Evolutionary conservation across 1,140 invertebrate genomes (phyloP).

Genomic region (Polypedilum pembai): DNA sequence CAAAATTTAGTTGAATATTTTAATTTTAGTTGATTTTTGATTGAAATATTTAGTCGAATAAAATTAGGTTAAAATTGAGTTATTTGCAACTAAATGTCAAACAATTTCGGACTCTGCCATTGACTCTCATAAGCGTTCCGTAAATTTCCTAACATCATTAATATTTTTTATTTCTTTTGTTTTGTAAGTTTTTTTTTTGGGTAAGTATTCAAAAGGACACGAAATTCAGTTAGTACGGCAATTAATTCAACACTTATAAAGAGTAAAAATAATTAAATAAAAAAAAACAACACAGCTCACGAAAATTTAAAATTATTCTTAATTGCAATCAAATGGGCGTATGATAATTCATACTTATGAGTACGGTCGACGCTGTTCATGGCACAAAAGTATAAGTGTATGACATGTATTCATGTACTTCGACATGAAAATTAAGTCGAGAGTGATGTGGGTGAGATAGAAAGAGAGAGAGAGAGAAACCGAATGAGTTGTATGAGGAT

Average conservation of each 20-base stretch:
- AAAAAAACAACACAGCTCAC: conserved; percentile 5
- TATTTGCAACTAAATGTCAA: background rate
- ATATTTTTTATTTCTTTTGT: background rate
- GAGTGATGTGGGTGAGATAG: no score
- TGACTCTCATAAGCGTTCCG: background rate
- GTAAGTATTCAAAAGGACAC: background rate
- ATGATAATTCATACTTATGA: no score
- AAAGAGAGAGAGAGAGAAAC: no score
- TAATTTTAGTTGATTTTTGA: no score
- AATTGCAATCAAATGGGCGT: background rate
- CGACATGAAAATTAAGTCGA: background rate
- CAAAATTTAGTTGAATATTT: no score
- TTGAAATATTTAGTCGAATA: no score
- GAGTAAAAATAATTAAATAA: no score
- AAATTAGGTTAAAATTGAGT: no score
- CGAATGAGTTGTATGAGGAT: background rate
- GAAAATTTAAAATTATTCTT: background rate
- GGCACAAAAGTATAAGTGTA: background rate
- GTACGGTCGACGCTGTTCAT: background rate
- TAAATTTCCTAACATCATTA: background rate
- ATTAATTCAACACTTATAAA: conserved; percentile 18
- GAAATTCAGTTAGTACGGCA: background rate
- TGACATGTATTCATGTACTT: background rate
- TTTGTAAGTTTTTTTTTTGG: background rate
- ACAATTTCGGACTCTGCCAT: no score